Evolutionary conservation across 1,140 invertebrate genomes (phyloP), one percentile per base, ranked within the genome.

Genomic region (Halictus rubicundus): DNA sequence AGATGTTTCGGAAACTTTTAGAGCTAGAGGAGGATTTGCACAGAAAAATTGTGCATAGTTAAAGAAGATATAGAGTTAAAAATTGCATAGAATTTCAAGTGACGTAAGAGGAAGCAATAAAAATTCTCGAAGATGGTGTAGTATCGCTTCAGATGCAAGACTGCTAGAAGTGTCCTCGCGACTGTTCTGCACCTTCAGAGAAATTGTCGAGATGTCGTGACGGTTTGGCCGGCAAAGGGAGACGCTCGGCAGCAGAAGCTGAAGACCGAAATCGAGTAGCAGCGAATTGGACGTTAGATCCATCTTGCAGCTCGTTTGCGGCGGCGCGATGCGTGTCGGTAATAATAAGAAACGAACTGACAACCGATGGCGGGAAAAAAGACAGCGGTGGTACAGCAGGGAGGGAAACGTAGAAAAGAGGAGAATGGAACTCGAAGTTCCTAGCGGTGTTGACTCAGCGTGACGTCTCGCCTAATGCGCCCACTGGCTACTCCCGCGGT

Each of bases 251-350:
- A n/a, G 8, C 19, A 57, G 19, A 9, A 57, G 19, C 54, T 2
- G 21, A 7, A 21, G 3, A n/a, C 21, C 54, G 21, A 57, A n/a
- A 57, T n/a, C 54, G 21, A 54, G 52, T 54, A n/a, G 19, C 54
- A n/a, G 19, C 54, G 7, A n/a, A 57, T 57, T 7, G n/a, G 19
- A 57, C 54, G n/a, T 57, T n/a, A 57, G 54, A 57, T 57, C n/a
- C 54, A 57, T 57, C 54, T 57, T 9, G 60, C 27, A 32, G 27
- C 49, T 64, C 59, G 68, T 75, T 68, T 52, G 61, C 52, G 37
- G 68, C 61, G 80, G 76, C 75, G 60, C 68, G 75, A 79, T 85
- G 83, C 84, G 83, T 85, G 83, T 65, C 46, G 54, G 72, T 85
- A 77, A 82, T 73, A 80, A 82, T 73, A 75, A 85, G 83, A 46